phyloP scores from a whole-genome alignment of 2,888 invertebrate species.

The Tridacna gigas region DNA sequence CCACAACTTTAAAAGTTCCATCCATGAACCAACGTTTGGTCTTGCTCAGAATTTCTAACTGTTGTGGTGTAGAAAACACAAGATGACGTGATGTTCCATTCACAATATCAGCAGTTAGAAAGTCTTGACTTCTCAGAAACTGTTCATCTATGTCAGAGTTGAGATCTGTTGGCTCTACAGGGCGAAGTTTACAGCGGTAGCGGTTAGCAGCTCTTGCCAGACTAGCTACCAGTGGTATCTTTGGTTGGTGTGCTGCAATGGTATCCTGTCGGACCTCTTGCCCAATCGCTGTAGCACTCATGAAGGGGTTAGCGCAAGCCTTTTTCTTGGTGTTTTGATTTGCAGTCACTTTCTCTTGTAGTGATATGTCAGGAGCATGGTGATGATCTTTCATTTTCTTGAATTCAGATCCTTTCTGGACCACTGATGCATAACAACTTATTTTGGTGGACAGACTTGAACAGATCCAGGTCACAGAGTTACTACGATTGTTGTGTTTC shows the following conservation, averaged over 20 bases:
- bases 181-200: constrained; percentile 2
- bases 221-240: neutral
- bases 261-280: neutral
- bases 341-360: neutral
- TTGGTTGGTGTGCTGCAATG: constrained; percentile 13
- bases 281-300: neutral
- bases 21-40: constrained; percentile 54
- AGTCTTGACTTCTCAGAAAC: constrained; percentile 39
- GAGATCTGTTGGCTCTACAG: constrained; percentile 12
- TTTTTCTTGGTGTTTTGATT: neutral
- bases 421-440: neutral
- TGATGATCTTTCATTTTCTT: neutral
- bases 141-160: constrained; percentile 29
- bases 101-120: constrained; percentile 35
- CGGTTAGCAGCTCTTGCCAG: constrained; percentile 23
- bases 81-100: constrained; percentile 36
- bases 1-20: constrained; percentile 45
- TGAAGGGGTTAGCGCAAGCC: neutral
- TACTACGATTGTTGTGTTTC: neutral
- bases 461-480: neutral
- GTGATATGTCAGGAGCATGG: neutral
- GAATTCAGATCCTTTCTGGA: neutral
- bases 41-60: constrained; percentile 32
- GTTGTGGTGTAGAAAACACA: constrained; percentile 37
- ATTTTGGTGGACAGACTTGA: neutral